Evolutionary conservation across 2,797 vertebrate species (phyloP), one percentile per base, ranked within the genome.

Genomic region (Hyperoplus immaculatus): DNA sequence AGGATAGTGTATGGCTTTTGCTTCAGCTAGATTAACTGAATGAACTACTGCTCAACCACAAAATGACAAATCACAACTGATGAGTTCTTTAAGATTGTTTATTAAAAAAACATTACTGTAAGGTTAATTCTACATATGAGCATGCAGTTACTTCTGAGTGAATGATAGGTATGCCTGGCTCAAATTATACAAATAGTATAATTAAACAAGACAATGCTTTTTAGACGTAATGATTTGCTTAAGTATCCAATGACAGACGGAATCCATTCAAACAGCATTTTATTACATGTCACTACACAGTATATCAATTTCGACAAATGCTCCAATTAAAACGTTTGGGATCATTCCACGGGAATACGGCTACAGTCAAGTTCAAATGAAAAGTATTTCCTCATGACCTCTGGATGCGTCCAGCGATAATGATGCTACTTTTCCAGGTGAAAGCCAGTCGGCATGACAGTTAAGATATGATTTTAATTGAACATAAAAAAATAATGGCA

Each of bases 241-340:
- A 63, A 68, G 6, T 43, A 77, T 67, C 18, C 18, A 72, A 50
- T 41, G 58, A 10, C 42, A 82, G 66, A 72, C 56, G 7, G 51
- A 16, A 54, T 80, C 69, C 68, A 86, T 51, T 82, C 62, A 84
- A 78, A 75, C 46, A 71, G 38, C 75, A 62, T 81, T 93, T 93
- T 93, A 92, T 92, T 92, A 78, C 77, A 86, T 82, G 78, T 75
- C 68, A 80, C 72, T 57, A 78, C 68, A 78, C 68, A 78, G 65
- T 53, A 62, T 61, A 55, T 70, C 10, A 21, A 59, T 54, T 72
- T 85, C 13, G 69, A 74, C 75, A 85, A 87, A 83, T 13, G 61
- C 56, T 76, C 70, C 18, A 77, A 85, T 83, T 85, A 78, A 83
- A 87, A 86, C 36, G 5, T 15, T 66, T 57, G 56, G 18, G 14